Percentiles rank a stretch among this genome's conserved stretches.
These are phyloP conservation scores for Drosophila sturtevanti DNA, from an alignment of 1,140 invertebrate genomes.

Conservation along the genomic window DNA sequence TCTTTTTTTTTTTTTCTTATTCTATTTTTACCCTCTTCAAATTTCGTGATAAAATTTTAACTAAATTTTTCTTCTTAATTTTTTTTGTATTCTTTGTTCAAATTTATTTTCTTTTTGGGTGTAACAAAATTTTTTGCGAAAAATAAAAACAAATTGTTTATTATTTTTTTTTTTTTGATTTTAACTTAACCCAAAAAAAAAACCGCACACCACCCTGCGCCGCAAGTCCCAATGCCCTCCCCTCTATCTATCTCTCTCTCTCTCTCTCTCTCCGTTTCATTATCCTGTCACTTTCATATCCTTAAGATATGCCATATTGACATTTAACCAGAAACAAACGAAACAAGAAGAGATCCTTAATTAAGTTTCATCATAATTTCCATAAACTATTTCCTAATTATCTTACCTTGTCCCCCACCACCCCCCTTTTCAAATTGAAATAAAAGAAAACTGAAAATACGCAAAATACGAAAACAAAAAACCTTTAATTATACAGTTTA, in stretches of 20 bases:
- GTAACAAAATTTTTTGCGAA: conserved; percentile 74
- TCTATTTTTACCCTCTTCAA: background rate
- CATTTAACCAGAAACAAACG: background rate
- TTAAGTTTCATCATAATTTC: background rate
- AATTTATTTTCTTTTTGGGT: conserved; percentile 65
- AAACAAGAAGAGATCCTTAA: background rate
- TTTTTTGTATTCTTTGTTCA: conserved; percentile 5
- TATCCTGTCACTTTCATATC: conserved; percentile 1
- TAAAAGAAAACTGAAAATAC: conserved; percentile 25
- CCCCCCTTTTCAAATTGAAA: background rate
- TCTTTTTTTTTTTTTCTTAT: background rate
- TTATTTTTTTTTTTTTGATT: conserved; percentile 11
- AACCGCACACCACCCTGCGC: conserved; percentile 1
- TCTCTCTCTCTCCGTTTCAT: background rate
- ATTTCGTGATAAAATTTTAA: background rate
- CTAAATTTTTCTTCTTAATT: conserved; percentile 22
- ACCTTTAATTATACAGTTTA: conserved; percentile 74
- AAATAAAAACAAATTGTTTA: conserved; percentile 25
- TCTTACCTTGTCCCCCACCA: background rate
- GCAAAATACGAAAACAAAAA: conserved; percentile 49
- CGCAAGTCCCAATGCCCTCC: background rate
- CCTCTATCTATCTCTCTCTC: background rate
- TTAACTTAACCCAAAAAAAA: conserved; percentile 12
- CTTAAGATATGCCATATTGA: background rate
- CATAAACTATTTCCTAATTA: background rate